A percentile compares a stretch with the other conserved stretches of the same genome.
These are phyloP conservation scores for Cercopithecus mona DNA, from an alignment of 2,113 vertebrate species.

Conservation along the genomic window DNA sequence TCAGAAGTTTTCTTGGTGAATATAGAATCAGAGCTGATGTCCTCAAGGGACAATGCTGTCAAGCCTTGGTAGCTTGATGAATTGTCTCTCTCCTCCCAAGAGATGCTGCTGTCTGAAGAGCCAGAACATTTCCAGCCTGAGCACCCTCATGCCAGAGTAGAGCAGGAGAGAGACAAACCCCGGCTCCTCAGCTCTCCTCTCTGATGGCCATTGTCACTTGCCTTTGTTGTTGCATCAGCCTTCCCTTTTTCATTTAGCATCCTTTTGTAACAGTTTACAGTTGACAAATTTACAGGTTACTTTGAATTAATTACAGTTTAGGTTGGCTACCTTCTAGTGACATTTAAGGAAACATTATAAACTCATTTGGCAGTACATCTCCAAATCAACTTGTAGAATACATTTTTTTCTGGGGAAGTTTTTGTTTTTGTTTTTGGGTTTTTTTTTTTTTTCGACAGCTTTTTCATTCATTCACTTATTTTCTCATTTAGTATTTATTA, in stretches of 20 bases:
- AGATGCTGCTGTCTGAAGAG: conserved; percentile 56
- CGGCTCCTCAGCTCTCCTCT: neutral
- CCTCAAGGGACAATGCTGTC: conserved; percentile 66
- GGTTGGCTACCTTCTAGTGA: conserved; percentile 69
- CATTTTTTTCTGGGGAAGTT: conserved; percentile 20
- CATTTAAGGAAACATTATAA: conserved; percentile 69
- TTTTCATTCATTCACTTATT: conserved; percentile 41
- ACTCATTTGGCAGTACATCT: conserved; percentile 57
- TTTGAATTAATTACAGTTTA: conserved; percentile 75
- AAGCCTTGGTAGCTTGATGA: conserved; percentile 60
- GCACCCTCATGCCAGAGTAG: conserved; percentile 9
- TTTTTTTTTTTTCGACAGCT: neutral
- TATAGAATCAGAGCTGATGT: conserved; percentile 61
- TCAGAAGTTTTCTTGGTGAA: conserved; percentile 72
- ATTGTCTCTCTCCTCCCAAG: conserved; percentile 62
- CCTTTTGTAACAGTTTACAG: conserved; percentile 49
- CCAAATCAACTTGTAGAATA: conserved; percentile 41
- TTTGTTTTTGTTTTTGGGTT: neutral
- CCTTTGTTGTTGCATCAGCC: neutral
- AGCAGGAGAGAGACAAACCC: neutral
- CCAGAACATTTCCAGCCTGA: conserved; percentile 22
- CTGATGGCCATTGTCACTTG: neutral
- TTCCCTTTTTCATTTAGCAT: conserved; percentile 49
- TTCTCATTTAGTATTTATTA: conserved; percentile 7
- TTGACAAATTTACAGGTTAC: conserved; percentile 55